A percentile compares a stretch with the other conserved stretches of the same genome.
Evolutionary conservation across 2,888 invertebrate species (phyloP).

Genomic region (Crepidodera aurea): DNA sequence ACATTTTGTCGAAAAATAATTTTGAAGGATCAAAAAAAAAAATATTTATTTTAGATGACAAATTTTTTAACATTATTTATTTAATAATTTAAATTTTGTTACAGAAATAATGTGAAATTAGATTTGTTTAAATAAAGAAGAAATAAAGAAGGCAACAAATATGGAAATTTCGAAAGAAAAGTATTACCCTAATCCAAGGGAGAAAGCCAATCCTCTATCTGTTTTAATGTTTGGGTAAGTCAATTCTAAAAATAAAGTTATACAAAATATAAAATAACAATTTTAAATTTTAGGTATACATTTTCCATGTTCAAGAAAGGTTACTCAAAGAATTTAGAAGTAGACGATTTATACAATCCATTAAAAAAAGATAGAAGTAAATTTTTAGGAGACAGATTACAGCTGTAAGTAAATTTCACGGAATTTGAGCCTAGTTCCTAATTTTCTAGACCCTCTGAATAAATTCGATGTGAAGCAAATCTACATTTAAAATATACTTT

Average conservation of each 20-base stretch:
- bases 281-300: constrained; percentile 1
- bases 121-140: background rate
- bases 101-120: constrained; percentile 4
- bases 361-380: constrained; percentile 14
- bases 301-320: constrained; percentile 12
- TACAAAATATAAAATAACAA: background rate
- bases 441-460: too few relatives aligned
- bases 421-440: too few relatives aligned
- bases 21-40: too few relatives aligned
- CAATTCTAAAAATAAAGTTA: background rate
- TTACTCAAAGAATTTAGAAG: constrained; percentile 2
- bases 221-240: constrained; percentile 65
- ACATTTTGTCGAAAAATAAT: too few relatives aligned
- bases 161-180: constrained; percentile 64
- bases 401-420: constrained; percentile 13
- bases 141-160: background rate
- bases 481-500: too few relatives aligned
- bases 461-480: too few relatives aligned
- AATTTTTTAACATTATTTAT: too few relatives aligned
- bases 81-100: background rate
- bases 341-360: constrained; percentile 19
- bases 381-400: constrained; percentile 13
- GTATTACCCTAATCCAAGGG: constrained; percentile 63
- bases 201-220: constrained; percentile 62
- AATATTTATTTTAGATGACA: too few relatives aligned